These are phyloP conservation scores for Nephrotoma flavescens DNA, from an alignment of 2,888 invertebrate species.

Conservation along the genomic window DNA sequence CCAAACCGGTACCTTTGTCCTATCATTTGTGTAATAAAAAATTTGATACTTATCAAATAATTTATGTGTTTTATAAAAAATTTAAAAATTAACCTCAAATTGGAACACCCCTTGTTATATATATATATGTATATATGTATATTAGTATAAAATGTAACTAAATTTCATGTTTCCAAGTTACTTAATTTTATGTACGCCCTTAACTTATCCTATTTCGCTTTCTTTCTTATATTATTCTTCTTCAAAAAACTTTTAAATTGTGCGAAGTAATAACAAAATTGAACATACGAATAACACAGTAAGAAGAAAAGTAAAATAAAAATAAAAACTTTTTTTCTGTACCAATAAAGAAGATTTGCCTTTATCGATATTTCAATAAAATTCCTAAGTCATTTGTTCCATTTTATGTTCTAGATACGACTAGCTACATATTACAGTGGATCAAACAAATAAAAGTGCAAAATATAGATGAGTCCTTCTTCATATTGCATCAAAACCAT, in stretches of 20 bases:
- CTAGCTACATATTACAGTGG: neutral
- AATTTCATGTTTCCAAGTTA: neutral
- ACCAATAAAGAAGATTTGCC: neutral
- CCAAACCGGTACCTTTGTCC: too few relatives aligned
- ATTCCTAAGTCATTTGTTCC: neutral
- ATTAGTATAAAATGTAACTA: neutral
- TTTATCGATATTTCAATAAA: neutral
- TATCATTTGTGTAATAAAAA: too few relatives aligned
- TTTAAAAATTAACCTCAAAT: too few relatives aligned
- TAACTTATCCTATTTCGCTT: neutral
- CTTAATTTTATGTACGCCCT: neutral
- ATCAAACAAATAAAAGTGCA: neutral
- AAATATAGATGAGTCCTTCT: too few relatives aligned
- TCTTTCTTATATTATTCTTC: neutral
- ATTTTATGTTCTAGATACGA: neutral
- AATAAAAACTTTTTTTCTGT: neutral
- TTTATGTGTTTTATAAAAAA: too few relatives aligned
- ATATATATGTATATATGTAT: neutral
- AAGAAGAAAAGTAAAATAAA: neutral
- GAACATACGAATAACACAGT: neutral
- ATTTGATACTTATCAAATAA: too few relatives aligned
- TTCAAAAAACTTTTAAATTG: neutral
- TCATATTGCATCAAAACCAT: too few relatives aligned
- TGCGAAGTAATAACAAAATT: neutral
- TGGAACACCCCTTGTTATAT: too few relatives aligned